A percentile compares a stretch with the other conserved stretches of the same genome.
Conservation (phyloP, 1,140 invertebrate genomes). For the Agraylea sexmaculata region DNA sequence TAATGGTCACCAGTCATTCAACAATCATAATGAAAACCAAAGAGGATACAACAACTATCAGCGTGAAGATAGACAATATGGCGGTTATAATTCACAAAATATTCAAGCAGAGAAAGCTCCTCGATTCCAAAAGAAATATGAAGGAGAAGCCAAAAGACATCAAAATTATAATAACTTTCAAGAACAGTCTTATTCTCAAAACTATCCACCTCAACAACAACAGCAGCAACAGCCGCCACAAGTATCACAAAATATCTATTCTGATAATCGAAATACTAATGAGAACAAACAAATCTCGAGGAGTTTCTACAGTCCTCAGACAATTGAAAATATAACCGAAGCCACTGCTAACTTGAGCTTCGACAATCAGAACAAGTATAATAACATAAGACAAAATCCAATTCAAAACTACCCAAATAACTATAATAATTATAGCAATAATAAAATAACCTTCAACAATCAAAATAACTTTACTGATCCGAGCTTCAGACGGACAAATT, state of each 20-base stretch:
- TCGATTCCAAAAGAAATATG: constrained; percentile 38
- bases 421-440: constrained; percentile 13
- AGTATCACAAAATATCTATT: constrained; percentile 23
- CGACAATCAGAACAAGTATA: constrained; percentile 14
- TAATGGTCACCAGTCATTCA: constrained; percentile 12
- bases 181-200: constrained; percentile 5
- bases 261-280: constrained; percentile 22
- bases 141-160: constrained; percentile 35
- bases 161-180: constrained; percentile 22
- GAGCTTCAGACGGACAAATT: constrained; percentile 16
- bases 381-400: constrained; percentile 13
- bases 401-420: constrained; percentile 19
- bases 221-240: constrained; percentile 17
- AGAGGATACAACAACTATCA: constrained; percentile 18
- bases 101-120: constrained; percentile 36
- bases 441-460: constrained; percentile 18
- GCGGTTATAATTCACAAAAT: constrained; percentile 19
- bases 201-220: neutral
- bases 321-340: constrained; percentile 32
- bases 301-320: constrained; percentile 26
- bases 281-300: constrained; percentile 24
- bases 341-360: constrained; percentile 32
- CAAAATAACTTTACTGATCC: constrained; percentile 14
- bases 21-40: constrained; percentile 16
- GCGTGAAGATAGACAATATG: constrained; percentile 17